Evolutionary conservation across 1,140 invertebrate species (phyloP).

Genomic region (Drosophila arizonae): DNA sequence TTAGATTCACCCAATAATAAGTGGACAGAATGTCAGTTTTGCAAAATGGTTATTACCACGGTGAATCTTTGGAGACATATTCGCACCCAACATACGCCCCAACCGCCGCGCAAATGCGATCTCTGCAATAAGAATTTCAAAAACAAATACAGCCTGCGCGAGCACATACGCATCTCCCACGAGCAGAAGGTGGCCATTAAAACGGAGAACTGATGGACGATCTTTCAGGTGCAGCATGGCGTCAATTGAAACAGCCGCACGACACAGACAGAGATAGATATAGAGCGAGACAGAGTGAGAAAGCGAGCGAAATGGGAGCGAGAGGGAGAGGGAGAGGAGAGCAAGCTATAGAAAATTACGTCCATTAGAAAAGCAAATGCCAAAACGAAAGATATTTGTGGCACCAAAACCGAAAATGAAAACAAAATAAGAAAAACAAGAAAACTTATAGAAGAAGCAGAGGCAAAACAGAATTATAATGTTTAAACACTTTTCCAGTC

Average conservation of each 20-base stretch:
- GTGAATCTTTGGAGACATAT: conserved; percentile 83
- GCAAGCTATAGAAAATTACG: neutral
- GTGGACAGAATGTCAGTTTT: conserved; percentile 83
- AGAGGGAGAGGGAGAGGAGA: neutral
- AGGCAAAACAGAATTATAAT: neutral
- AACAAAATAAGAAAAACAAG: too few relatives aligned
- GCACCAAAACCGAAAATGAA: neutral
- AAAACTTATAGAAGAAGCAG: neutral
- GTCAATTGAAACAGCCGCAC: conserved; percentile 34
- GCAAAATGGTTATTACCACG: conserved; percentile 83
- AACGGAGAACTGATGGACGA: conserved; percentile 78
- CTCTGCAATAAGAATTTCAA: conserved; percentile 83
- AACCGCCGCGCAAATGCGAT: conserved; percentile 82
- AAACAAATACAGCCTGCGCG: conserved; percentile 82
- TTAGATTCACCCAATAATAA: conserved; percentile 83
- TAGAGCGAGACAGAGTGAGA: conserved; percentile 15
- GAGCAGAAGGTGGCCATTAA: conserved; percentile 79
- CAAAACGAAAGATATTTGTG: neutral
- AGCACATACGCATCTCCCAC: conserved; percentile 82
- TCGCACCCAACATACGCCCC: conserved; percentile 83
- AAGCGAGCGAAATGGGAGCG: too few relatives aligned
- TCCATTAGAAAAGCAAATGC: conserved; percentile 4
- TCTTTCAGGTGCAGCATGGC: conserved; percentile 53
- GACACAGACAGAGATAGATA: conserved; percentile 2
- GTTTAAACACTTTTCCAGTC: conserved; percentile 16